A percentile compares a stretch with the other conserved stretches of the same genome.
These are phyloP conservation scores for Calypte anna DNA, from an alignment of 2,113 vertebrate species.

Conservation along the genomic window DNA sequence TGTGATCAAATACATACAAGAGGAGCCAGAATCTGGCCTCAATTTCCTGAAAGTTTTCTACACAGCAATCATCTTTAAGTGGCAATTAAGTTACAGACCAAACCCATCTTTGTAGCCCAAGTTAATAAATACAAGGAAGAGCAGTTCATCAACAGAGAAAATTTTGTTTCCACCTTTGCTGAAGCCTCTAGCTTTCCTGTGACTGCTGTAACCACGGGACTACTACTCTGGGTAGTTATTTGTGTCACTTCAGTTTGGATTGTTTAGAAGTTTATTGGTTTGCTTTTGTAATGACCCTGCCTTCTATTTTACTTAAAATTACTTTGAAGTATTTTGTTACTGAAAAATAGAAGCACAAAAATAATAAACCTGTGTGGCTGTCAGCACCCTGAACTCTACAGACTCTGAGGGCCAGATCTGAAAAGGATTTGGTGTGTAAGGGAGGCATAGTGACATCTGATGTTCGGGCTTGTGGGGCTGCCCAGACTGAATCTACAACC, in stretches of 20 bases:
- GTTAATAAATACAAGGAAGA: background rate
- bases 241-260: background rate
- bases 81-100: background rate
- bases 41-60: background rate
- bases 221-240: background rate
- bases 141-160: background rate
- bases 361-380: background rate
- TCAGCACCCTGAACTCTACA: background rate
- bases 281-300: background rate
- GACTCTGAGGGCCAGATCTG: background rate
- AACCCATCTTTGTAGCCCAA: background rate
- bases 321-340: background rate
- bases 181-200: background rate
- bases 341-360: background rate
- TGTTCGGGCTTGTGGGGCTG: background rate
- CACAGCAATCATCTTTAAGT: background rate
- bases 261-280: background rate
- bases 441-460: accelerated
- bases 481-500: background rate
- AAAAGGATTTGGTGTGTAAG: background rate
- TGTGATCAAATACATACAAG: background rate
- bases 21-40: background rate
- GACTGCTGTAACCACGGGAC: background rate
- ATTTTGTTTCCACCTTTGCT: background rate
- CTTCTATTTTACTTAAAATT: background rate